Evolutionary conservation across 2,797 vertebrate genomes (phyloP).

Genomic region (Chaetodon trifasciatus): DNA sequence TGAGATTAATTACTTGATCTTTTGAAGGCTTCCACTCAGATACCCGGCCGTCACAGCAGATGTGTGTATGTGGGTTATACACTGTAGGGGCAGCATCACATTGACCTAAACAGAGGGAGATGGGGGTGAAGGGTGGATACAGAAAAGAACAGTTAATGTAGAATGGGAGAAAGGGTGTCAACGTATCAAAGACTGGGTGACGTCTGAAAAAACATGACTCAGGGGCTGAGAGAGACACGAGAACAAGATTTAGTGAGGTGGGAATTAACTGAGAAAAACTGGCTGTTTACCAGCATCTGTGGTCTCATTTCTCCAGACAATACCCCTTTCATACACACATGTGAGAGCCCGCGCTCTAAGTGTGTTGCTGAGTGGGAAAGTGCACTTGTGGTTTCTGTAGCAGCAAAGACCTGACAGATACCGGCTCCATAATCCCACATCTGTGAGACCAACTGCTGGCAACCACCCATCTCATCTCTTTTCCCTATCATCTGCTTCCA

Average conservation of each 20-base stretch:
- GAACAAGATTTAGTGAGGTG: too few relatives aligned
- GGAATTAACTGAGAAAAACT: too few relatives aligned
- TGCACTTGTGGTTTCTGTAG: neutral
- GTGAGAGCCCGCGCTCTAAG: neutral
- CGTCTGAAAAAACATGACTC: fast-evolving
- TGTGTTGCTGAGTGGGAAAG: neutral
- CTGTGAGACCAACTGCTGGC: neutral
- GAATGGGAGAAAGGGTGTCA: too few relatives aligned
- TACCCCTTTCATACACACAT: neutral
- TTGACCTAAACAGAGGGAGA: neutral
- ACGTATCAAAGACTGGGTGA: neutral
- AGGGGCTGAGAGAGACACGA: neutral
- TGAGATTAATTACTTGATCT: slow-evolving; percentile 42
- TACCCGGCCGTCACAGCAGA: slow-evolving; percentile 46
- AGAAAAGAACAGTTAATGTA: neutral
- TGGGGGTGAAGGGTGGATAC: neutral
- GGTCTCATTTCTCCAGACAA: neutral
- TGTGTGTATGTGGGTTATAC: neutral
- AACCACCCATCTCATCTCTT: neutral
- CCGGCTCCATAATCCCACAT: neutral
- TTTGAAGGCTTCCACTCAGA: neutral
- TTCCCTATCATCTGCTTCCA: neutral
- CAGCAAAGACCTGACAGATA: neutral
- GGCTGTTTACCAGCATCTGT: too few relatives aligned
- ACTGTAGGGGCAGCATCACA: neutral